phyloP scores from a whole-genome alignment of 2,113 vertebrate genomes.

The Murina feae region DNA sequence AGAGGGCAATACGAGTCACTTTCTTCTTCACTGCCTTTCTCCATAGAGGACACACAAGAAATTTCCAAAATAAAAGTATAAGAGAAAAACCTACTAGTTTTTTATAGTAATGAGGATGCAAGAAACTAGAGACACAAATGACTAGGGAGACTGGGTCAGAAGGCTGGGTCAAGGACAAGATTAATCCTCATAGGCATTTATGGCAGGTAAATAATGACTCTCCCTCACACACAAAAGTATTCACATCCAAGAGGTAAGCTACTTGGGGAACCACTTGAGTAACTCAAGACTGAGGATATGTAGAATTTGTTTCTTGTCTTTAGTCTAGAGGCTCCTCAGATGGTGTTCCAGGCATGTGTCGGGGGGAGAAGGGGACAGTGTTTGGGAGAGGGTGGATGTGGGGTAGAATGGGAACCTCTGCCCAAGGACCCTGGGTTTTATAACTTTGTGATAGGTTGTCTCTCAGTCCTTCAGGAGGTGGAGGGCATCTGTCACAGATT shows the following conservation, averaged over 20 bases:
- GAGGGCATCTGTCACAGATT: not conserved
- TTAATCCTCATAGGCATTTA: not conserved
- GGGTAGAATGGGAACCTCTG: not conserved
- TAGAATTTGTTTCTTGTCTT: not conserved
- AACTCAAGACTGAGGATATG: not conserved
- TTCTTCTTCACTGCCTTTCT: not conserved
- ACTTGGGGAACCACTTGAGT: not conserved
- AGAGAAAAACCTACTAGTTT: not conserved
- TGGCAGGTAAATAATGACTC: not conserved
- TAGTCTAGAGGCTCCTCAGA: not conserved
- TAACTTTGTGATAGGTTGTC: not conserved
- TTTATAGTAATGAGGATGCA: not conserved
- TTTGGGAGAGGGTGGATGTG: accelerated
- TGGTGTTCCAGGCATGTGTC: not conserved
- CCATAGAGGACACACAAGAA: not conserved
- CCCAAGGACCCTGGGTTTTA: not conserved
- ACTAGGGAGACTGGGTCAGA: not conserved
- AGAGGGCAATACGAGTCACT: not conserved
- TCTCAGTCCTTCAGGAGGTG: not conserved
- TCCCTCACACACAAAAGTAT: not conserved
- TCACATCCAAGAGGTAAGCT: not conserved
- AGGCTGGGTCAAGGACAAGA: not conserved
- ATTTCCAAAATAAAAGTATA: not conserved
- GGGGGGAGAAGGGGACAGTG: no score
- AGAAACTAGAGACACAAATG: not conserved